Percentiles rank a stretch among this genome's conserved stretches.
Conservation (phyloP, 2,797 vertebrate species). For the Labroides dimidiatus region DNA sequence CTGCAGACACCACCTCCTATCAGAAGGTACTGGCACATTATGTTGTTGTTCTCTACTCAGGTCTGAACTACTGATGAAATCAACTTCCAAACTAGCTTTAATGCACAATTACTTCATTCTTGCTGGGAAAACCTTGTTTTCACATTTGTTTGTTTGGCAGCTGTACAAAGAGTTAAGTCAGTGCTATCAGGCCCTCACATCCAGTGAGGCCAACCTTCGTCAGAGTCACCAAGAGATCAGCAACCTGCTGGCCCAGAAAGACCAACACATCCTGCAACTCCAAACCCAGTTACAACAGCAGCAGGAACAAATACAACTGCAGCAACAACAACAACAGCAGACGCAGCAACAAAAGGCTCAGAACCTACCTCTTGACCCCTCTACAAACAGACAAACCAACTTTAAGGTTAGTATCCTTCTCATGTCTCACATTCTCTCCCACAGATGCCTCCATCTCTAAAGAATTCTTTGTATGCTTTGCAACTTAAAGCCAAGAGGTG, state of each 20-base stretch:
- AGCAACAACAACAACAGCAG: constrained; percentile 61
- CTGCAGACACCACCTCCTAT: constrained; percentile 88
- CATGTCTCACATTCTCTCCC: background rate
- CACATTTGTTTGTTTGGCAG: constrained; percentile 76
- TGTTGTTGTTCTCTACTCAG: constrained; percentile 25
- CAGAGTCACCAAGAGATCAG: constrained; percentile 85
- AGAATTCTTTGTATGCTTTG: constrained; percentile 16
- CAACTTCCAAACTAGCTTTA: constrained; percentile 47
- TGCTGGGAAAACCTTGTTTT: constrained; percentile 35
- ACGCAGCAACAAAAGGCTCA: constrained; percentile 48
- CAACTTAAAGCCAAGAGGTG: constrained; percentile 12
- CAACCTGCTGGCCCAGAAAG: constrained; percentile 85
- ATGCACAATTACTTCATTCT: constrained; percentile 50
- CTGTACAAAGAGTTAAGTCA: constrained; percentile 90
- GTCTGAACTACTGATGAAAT: constrained; percentile 36
- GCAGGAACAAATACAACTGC: constrained; percentile 42
- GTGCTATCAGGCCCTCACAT: constrained; percentile 89
- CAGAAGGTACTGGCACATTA: constrained; percentile 83
- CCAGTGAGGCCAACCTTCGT: constrained; percentile 87
- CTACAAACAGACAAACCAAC: constrained; percentile 77
- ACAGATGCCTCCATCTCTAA: constrained; percentile 8
- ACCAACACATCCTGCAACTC: constrained; percentile 86
- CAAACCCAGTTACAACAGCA: constrained; percentile 82
- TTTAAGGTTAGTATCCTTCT: constrained; percentile 81
- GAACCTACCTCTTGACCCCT: constrained; percentile 34